Base-by-base conservation (phyloP, 1,140 invertebrate species). In the Protaetia brevitarsis region DNA sequence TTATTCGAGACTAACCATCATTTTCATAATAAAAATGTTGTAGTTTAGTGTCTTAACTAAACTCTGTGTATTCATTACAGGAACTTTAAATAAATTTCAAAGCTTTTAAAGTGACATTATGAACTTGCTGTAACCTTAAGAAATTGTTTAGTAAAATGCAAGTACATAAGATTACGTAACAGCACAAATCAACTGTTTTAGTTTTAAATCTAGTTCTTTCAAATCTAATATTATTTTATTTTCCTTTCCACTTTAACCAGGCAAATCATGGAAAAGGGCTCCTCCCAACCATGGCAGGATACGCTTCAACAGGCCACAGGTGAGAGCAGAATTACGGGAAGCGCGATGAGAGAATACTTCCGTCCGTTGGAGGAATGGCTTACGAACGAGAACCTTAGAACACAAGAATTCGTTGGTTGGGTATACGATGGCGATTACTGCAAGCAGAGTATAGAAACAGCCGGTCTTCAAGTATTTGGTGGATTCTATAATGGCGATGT, bases 301-400 rank as follows among this genome's bases (percentile, higher is more conserved):
- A 87, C 89, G 0, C 81, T 98, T 37, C 84, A 88, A 68, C 87
- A 90, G 68, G 85, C 93, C 0, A 92, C 90, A 0, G 92, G 92
- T 8, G 90, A 93, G 73, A 82, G 82, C 8, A 83, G 88, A 51
- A 81, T 98, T 51, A 90, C 91, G 74, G 91, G 94, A 11, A 84
- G 84, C 29, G 92, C 95, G 0, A 77, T 99, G n/a, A 79, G 93
- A 45, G 91, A 97, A 73, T 99, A 96, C 79, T 99, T 98, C 84
- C 82, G 87, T 13, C 96, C 96, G 0, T 82, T 99, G 3, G 88
- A 92, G 72, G 88, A 94, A 21, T 98, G 94, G 94, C 81, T 98
- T 58, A 83, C 89, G 34, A 87, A 87, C 69, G 91, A 96, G 74
- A 92, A 92, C 75, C 78, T 92, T 0, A 81, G 90, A 60, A 93